phyloP scores from a whole-genome alignment of 2,113 vertebrate species.

The Butorides virescens region DNA sequence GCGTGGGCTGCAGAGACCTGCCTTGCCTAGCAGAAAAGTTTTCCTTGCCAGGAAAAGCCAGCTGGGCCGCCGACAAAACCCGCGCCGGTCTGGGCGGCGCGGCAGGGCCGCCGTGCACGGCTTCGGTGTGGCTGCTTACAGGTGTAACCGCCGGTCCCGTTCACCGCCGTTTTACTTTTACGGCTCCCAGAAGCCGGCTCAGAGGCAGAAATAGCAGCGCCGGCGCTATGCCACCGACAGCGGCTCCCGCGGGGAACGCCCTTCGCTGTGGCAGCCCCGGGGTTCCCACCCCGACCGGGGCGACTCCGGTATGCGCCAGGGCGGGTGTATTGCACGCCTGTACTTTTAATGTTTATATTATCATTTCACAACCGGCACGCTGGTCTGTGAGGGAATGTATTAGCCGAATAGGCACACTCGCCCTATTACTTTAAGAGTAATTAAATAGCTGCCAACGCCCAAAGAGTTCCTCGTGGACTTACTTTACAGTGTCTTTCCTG shows the following conservation, averaged over 20 bases:
- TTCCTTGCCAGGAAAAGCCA: neutral
- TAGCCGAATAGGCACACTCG: too few species aligned
- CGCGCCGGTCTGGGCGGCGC: neutral
- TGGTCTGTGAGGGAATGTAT: too few species aligned
- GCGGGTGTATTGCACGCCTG: neutral
- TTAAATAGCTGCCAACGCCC: neutral
- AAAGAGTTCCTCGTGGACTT: too few species aligned
- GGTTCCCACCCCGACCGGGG: neutral
- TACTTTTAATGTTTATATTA: neutral
- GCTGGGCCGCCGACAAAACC: too few species aligned
- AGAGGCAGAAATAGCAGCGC: neutral
- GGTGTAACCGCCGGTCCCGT: fast-evolving
- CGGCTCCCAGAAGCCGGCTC: neutral
- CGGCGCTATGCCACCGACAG: neutral
- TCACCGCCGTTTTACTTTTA: too few species aligned
- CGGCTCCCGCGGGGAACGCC: neutral
- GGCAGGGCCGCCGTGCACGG: too few species aligned
- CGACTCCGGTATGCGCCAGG: fast-evolving
- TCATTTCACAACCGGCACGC: neutral
- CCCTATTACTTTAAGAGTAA: neutral
- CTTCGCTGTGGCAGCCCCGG: too few species aligned
- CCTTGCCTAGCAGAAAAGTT: neutral
- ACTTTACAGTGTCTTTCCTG: neutral
- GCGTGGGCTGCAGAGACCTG: neutral
- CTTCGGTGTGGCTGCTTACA: neutral